phyloP scores from a whole-genome alignment of 1,140 invertebrate genomes.

The Phortica variegata region DNA sequence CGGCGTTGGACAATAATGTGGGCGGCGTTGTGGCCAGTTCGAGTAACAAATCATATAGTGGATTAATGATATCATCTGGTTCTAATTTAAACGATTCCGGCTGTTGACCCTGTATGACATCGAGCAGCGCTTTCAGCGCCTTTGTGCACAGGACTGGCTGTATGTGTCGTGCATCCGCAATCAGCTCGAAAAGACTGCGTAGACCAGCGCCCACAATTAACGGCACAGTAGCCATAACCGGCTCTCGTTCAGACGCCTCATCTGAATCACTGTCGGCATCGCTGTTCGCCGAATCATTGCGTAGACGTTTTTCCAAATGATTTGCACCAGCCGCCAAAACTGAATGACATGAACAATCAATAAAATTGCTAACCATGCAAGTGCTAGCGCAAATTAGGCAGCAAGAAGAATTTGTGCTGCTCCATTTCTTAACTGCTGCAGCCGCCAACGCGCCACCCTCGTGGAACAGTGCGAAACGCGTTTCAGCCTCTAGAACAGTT shows the following conservation, averaged over 20 bases:
- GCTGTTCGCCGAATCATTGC: conserved; percentile 44
- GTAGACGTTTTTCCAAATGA: conserved; percentile 25
- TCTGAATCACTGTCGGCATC: conserved; percentile 49
- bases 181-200: conserved; percentile 86
- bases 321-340: conserved; percentile 12
- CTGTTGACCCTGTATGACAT: conserved; percentile 78
- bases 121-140: conserved; percentile 81
- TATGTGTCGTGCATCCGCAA: conserved; percentile 78
- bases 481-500: conserved; percentile 50
- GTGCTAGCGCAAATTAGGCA: conserved; percentile 43
- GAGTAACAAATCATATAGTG: conserved; percentile 75
- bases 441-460: conserved; percentile 18
- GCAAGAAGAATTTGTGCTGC: conserved; percentile 32
- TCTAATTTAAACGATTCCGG: conserved; percentile 61
- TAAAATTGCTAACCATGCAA: conserved; percentile 41
- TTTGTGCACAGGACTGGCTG: conserved; percentile 84
- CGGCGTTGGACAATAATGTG: conserved; percentile 55
- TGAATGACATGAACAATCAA: conserved; percentile 49
- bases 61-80: conserved; percentile 75
- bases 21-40: conserved; percentile 73
- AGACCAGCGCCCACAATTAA: conserved; percentile 90
- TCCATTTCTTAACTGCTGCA: conserved; percentile 26
- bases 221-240: conserved; percentile 41
- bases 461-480: conserved; percentile 47
- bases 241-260: conserved; percentile 43